Base-by-base conservation (phyloP, 2,888 invertebrate species). In the Clitarchus hookeri region DNA sequence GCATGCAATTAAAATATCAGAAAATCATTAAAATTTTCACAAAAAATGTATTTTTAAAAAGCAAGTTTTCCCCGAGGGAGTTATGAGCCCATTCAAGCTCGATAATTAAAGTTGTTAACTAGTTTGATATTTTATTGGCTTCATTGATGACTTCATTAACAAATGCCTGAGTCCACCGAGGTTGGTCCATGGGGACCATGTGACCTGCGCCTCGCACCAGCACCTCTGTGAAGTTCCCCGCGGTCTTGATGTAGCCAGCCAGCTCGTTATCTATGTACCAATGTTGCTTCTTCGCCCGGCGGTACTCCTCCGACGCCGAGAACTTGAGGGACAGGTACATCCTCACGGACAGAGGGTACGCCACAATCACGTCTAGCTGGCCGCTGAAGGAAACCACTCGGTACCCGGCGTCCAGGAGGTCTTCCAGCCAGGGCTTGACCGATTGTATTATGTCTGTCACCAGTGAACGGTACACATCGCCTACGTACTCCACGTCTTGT, bases 301-400 rank as follows among this genome's bases (percentile, higher is more conserved):
- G 89, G 89, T 91, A 93, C 16, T 90, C 88, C 13, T 90, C 89
- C 6, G 90, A 88, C 6, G 91, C 90, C 26, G 88, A 89, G 92
- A 92, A 93, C 25, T 90, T 87, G 23, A 92, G 88, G 9, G 90
- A 90, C 85, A 89, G 88, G 8, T 93, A 87, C 88, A 92, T 92
- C 19, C 90, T 90, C 87, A 92, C 91, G 0, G 92, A 92, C 87
- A 92, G 89, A 0, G 92, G 91, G 53, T 91, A 94, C 0, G 95
- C 95, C n/a, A 95, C 94, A 84, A 95, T 95, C 87, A 95, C 93
- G 90, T 95, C 95, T 89, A 93, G 90, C 88, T 91, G 87, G 86
- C 90, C 90, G 88, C 91, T 91, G 89, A 90, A 91, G 87, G 90
- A 91, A 83, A 89, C 89, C 36, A 89, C 89, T 16, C 86, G 53